A percentile compares a stretch with the other conserved stretches of the same genome.
phyloP scores from a whole-genome alignment of 1,140 invertebrate genomes.

The Nylanderia fulva region DNA sequence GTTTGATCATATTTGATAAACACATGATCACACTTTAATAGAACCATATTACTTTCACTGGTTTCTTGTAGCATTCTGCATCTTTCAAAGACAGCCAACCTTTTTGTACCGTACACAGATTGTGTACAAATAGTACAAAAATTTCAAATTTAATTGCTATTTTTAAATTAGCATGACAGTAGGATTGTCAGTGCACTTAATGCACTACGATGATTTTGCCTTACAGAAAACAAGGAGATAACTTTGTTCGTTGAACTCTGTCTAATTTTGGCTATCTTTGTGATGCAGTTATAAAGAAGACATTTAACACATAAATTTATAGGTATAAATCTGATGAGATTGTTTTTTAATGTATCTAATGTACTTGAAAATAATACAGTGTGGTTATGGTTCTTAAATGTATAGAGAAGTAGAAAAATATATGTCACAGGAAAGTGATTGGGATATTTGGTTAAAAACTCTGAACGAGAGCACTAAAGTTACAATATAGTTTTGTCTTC shows the following conservation, averaged over 20 bases:
- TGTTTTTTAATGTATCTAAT: not conserved
- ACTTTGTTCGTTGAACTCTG: constrained; percentile 3
- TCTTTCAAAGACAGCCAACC: constrained; percentile 3
- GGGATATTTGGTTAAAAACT: constrained; percentile 4
- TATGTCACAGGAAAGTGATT: constrained; percentile 44
- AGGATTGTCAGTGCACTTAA: not conserved
- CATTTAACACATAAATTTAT: constrained; percentile 11
- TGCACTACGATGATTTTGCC: not conserved
- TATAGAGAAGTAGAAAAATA: constrained; percentile 53
- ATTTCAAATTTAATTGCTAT: not conserved
- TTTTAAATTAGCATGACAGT: not conserved
- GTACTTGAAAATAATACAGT: constrained; percentile 21
- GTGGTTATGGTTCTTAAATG: constrained; percentile 11
- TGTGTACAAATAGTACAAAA: not conserved
- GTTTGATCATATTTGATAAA: constrained; percentile 3
- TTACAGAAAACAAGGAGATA: constrained; percentile 8
- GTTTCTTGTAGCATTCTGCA: constrained; percentile 10
- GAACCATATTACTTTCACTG: constrained; percentile 40
- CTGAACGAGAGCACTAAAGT: not conserved
- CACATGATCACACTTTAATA: constrained; percentile 35
- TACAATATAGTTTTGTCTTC: constrained; percentile 15
- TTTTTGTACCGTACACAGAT: not conserved
- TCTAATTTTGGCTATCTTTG: constrained; percentile 13
- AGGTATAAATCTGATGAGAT: not conserved
- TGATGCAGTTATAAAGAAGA: not conserved